These are phyloP conservation scores for Geothlypis trichas DNA, from an alignment of 2,113 vertebrate genomes.

Conservation along the genomic window DNA sequence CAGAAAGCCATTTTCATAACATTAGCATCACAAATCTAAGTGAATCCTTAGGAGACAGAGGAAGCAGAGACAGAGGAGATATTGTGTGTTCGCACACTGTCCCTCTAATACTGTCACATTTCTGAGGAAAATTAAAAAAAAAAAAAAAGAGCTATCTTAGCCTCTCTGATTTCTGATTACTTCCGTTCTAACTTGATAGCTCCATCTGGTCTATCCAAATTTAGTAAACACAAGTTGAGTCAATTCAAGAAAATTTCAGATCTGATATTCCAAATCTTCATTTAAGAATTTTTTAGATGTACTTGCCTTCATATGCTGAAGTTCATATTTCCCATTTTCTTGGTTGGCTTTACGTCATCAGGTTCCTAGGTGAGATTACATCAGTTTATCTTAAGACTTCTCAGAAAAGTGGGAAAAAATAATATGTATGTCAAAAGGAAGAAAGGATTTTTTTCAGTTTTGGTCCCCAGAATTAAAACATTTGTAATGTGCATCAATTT, in stretches of 20 bases:
- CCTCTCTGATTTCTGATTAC: not conserved
- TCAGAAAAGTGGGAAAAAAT: not conserved
- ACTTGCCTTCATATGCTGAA: not conserved
- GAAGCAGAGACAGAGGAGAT: not conserved
- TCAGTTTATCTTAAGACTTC: not conserved
- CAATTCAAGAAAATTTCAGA: not conserved
- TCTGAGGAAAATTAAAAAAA: fast-evolving
- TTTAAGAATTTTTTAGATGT: not conserved
- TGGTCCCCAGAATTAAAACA: not conserved
- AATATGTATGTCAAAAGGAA: not conserved
- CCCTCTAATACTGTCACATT: not conserved
- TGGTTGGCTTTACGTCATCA: not conserved
- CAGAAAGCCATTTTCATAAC: not conserved
- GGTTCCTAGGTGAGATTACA: not conserved
- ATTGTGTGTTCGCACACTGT: not conserved
- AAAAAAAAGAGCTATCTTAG: not conserved
- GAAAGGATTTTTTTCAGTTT: not conserved
- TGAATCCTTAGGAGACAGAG: not conserved
- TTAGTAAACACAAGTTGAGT: not conserved
- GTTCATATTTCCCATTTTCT: not conserved
- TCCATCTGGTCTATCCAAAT: not conserved
- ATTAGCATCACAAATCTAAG: not conserved
- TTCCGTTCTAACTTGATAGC: not conserved
- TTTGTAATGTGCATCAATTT: not conserved
- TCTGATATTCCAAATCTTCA: not conserved